These are phyloP conservation scores for Aphidius colemani DNA, from an alignment of 2,888 invertebrate species.

Conservation along the genomic window DNA sequence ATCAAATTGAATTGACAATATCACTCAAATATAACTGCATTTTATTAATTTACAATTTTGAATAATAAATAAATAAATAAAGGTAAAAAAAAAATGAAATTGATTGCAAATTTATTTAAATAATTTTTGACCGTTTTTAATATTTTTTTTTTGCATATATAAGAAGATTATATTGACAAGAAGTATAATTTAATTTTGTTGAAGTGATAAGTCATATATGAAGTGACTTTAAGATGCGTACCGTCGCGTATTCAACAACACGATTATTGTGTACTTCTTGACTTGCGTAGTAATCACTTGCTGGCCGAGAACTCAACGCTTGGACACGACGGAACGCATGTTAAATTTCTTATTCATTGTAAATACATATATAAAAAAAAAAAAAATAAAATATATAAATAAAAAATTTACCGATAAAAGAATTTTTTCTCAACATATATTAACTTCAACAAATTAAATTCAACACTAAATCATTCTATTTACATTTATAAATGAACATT, in stretches of 20 bases:
- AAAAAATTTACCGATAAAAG: no score
- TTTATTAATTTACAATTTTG: constrained; percentile 9
- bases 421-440: no score
- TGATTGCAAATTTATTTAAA: no score
- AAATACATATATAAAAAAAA: not conserved
- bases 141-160: not conserved
- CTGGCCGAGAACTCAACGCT: constrained; percentile 41
- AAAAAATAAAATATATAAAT: not conserved
- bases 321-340: constrained; percentile 56
- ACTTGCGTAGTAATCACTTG: constrained; percentile 52
- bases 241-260: constrained; percentile 50
- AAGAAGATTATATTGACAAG: no score
- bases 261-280: constrained; percentile 36
- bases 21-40: not conserved
- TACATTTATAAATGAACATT: no score
- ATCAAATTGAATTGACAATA: constrained; percentile 7
- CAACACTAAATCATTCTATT: no score
- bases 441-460: no score
- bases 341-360: constrained; percentile 39
- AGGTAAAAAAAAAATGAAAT: no score
- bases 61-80: constrained; percentile 4
- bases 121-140: not conserved
- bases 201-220: constrained; percentile 28
- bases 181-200: not conserved
- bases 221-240: constrained; percentile 50